These are phyloP conservation scores for Hylaeus volcanicus DNA, from an alignment of 1,140 invertebrate genomes.

Conservation along the genomic window DNA sequence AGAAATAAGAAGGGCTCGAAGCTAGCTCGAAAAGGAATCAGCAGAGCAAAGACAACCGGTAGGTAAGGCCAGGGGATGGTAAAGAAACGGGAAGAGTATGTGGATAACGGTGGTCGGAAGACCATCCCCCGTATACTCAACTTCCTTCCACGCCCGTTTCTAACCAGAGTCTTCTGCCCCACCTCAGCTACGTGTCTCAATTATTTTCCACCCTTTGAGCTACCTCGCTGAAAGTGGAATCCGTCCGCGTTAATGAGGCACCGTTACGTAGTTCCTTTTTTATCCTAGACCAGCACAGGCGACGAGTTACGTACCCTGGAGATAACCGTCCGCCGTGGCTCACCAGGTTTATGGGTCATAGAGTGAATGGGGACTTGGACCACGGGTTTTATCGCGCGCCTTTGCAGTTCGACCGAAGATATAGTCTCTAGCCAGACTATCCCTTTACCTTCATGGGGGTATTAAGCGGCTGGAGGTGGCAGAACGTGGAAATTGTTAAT, in stretches of 20 bases:
- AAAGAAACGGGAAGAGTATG: constrained; percentile 19
- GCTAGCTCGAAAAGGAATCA: constrained; percentile 24
- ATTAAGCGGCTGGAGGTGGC: constrained; percentile 16
- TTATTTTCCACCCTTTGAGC: constrained; percentile 63
- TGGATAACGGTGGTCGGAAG: constrained; percentile 40
- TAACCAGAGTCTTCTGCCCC: background rate
- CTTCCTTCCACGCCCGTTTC: background rate
- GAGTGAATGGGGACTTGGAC: constrained; percentile 51
- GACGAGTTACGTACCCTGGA: constrained; percentile 26
- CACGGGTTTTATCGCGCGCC: constrained; percentile 55
- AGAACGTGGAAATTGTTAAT: constrained; percentile 42
- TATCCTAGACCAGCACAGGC: constrained; percentile 20
- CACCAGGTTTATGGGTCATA: constrained; percentile 66
- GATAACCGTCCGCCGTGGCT: constrained; percentile 47
- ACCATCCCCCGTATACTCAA: constrained; percentile 24
- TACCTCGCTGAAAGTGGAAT: constrained; percentile 52
- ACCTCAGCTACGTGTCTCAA: constrained; percentile 35
- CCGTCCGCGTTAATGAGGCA: constrained; percentile 59
- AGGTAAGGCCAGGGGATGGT: constrained; percentile 2
- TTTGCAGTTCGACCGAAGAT: constrained; percentile 24
- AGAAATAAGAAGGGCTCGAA: constrained; percentile 54
- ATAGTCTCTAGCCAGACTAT: constrained; percentile 18
- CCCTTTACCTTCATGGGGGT: constrained; percentile 32
- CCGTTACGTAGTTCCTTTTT: constrained; percentile 52
- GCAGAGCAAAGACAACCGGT: constrained; percentile 21